Base-by-base conservation (phyloP, 2,888 invertebrate genomes). In the Steinernema scapterisci region DNA sequence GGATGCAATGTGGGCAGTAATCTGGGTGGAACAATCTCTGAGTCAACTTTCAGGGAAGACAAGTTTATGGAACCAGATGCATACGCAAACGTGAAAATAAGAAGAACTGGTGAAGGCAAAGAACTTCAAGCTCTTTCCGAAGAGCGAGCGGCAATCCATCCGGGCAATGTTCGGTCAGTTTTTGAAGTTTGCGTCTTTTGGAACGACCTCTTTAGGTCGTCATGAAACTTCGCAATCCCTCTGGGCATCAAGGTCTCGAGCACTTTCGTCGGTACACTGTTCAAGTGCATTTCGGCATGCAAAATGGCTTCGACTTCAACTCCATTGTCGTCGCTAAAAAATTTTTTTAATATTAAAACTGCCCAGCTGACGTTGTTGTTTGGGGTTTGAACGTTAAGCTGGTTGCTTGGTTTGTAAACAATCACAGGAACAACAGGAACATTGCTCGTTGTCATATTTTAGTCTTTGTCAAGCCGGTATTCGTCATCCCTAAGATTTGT, bases 301-400 rank as follows among this genome's bases (percentile, higher is more conserved):
- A 63, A 31, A 63, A 63, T 63, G 31, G 63, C 63, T 31, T 63
- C 63, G 6, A 63, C 63, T 63, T 63, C 63, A n/a, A 63, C 63
- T 1, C 63, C 31, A 16, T 38, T n/a, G 63, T 63, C 38, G 5
- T 16, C 48, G 5, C 48, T 48, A 44, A 44, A 44, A n/a, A n/a
- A n/a, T n/a, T n/a, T n/a, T n/a, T n/a, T n/a, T n/a, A n/a, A n/a
- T n/a, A n/a, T n/a, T n/a, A n/a, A n/a, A n/a, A n/a, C n/a, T n/a
- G n/a, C n/a, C n/a, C n/a, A n/a, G n/a, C n/a, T n/a, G n/a, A n/a
- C n/a, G n/a, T n/a, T n/a, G n/a, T n/a, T n/a, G n/a, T n/a, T n/a
- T n/a, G n/a, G n/a, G n/a, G n/a, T n/a, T n/a, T n/a, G n/a, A n/a
- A n/a, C n/a, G n/a, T n/a, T n/a, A n/a, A n/a, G n/a, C n/a, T n/a